Evolutionary conservation across 2,888 invertebrate species (phyloP), one percentile per base, ranked within the genome.

Genomic region (Stenotaenia linearis): DNA sequence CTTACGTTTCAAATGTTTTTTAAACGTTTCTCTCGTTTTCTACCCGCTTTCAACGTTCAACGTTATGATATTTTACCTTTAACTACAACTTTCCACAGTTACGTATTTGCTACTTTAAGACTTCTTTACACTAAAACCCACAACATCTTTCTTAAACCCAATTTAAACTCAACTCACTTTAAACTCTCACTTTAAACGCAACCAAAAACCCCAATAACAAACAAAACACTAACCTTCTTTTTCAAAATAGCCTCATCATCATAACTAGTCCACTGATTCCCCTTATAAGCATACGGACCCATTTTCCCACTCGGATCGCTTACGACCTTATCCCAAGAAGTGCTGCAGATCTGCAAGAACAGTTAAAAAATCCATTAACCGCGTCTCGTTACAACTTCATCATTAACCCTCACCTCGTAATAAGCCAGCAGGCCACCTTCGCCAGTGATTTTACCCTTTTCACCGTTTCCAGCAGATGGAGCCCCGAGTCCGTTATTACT

Each of bases 201-300:
- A n/a, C n/a, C n/a, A n/a, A n/a, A n/a, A n/a, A n/a, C n/a, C n/a
- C n/a, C n/a, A n/a, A n/a, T n/a, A n/a, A n/a, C n/a, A n/a, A n/a
- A n/a, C n/a, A n/a, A n/a, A n/a, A n/a, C n/a, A n/a, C n/a, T n/a
- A n/a, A 81, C 81, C 50, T 82, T 82, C 23, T 74, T 79, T 5
- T 80, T 79, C 45, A 82, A 69, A 78, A 80, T 81, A 28, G 79
- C 40, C 25, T 81, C 80, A 25, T 82, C 82, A 76, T 82, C 83
- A 69, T 82, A 82, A 25, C 81, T 77, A 21, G 81, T 81, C 82
- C 82, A 83, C 56, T 82, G 82, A 50, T 82, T 81, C 1, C 40
- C 80, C 3, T 80, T 79, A 45, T 81, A 82, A 15, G 82, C 81
- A 56, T 81, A 83, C 18, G 81, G 81, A 9, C 81, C 82, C 75